A percentile compares a stretch with the other conserved stretches of the same genome.
These are phyloP conservation scores for Cheirogaleus medius DNA, from an alignment of 2,113 vertebrate species.

Conservation along the genomic window DNA sequence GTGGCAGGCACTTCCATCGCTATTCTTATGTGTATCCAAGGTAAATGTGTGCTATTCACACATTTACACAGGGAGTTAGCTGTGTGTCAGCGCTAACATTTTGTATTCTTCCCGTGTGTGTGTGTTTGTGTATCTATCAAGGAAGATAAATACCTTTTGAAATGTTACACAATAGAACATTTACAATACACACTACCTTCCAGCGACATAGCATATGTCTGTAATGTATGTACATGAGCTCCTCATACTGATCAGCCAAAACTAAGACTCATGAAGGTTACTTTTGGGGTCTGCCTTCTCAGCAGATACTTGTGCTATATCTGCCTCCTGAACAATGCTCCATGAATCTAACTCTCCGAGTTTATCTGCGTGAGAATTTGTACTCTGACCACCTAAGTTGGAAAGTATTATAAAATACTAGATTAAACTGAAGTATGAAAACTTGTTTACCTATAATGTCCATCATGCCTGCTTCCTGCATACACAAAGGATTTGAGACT, in stretches of 20 bases:
- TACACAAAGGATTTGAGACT: neutral
- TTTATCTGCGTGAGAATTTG: neutral
- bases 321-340: neutral
- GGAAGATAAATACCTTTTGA: neutral
- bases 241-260: neutral
- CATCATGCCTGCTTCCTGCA: neutral
- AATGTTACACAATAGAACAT: neutral
- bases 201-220: neutral
- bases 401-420: neutral
- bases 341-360: neutral
- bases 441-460: neutral
- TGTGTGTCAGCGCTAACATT: neutral
- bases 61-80: neutral
- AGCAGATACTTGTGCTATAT: neutral
- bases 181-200: neutral
- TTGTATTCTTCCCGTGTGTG: neutral
- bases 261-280: neutral
- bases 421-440: neutral
- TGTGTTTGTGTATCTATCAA: neutral
- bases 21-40: neutral
- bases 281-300: neutral
- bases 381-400: neutral
- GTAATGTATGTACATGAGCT: neutral
- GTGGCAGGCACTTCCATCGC: neutral
- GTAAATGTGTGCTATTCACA: neutral